Evolutionary conservation across 2,888 invertebrate genomes (phyloP), one percentile per base, ranked within the genome.

Genomic region (Limenitis camilla): DNA sequence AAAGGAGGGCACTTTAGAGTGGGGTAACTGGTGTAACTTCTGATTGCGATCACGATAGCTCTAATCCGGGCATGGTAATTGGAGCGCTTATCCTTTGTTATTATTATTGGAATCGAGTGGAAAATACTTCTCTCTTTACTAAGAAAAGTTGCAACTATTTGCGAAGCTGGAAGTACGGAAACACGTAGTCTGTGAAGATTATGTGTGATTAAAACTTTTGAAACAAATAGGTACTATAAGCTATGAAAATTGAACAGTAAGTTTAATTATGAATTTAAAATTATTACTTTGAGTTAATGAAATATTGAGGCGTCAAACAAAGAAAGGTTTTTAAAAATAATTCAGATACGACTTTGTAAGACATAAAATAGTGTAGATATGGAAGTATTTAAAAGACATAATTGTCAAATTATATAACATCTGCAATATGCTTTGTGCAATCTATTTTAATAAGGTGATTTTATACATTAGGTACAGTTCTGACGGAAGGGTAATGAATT

Each of bases 351-450:
- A n/a, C 11, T 42, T 42, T 9, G 29, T 28, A 27, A 36, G 32
- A 30, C 10, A 53, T 8, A 11, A 29, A 28, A 8, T 32, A 32
- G 29, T 47, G 38, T 47, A 29, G 41, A 30, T 39, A 27, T 43
- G 30, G 36, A 32, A 19, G 28, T 30, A 41, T 49, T 52, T 30
- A 40, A 52, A 44, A 27, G 28, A 46, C 42, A 42, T 32, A 30
- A 27, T 46, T 40, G 32, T 40, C 10, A 53, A 49, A 43, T 53
- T 53, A 53, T 48, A 53, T 53, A 53, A 53, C 48, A 53, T 48
- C 52, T 33, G 52, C 52, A 53, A 40, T 35, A 53, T 47, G 52
- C 43, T 33, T 19, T n/a, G 31, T 29, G 31, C n/a, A n/a, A n/a
- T n/a, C n/a, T n/a, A n/a, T n/a, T n/a, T n/a, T n/a, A n/a, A n/a